A percentile compares a stretch with the other conserved stretches of the same genome.
These are phyloP conservation scores for Chlamydotis undulata DNA, from an alignment of 2,113 vertebrate species.

Conservation along the genomic window DNA sequence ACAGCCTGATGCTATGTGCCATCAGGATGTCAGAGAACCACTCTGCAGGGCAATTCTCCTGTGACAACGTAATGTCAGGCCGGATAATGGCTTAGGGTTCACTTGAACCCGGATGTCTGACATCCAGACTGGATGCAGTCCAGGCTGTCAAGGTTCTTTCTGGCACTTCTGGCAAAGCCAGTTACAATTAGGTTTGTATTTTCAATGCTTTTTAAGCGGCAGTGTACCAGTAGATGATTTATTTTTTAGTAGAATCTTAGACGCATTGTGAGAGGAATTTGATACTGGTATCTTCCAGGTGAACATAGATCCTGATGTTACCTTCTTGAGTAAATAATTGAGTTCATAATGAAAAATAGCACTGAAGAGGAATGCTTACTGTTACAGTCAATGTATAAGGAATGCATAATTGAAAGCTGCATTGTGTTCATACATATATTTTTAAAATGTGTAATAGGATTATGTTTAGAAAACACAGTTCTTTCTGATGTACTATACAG, in stretches of 20 bases:
- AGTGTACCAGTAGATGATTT: neutral
- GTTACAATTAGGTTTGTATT: slow-evolving; percentile 3
- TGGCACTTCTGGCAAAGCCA: slow-evolving; percentile 15
- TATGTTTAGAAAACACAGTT: neutral
- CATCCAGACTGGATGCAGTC: slow-evolving; percentile 15
- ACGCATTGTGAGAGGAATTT: neutral
- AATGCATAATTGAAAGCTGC: neutral
- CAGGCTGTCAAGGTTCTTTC: slow-evolving; percentile 15
- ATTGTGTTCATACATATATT: neutral
- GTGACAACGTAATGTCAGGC: neutral
- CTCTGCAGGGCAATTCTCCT: neutral
- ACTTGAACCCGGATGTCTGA: slow-evolving; percentile 10
- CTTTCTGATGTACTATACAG: neutral
- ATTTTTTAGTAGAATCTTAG: slow-evolving; percentile 2
- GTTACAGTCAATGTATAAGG: neutral
- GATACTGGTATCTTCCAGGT: neutral
- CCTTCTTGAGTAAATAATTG: neutral
- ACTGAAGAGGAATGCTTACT: neutral
- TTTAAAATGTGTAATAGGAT: neutral
- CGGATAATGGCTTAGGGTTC: neutral
- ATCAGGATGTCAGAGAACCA: neutral
- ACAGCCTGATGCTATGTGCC: neutral
- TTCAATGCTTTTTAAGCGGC: neutral
- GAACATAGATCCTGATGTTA: neutral
- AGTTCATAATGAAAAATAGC: neutral